phyloP scores from a whole-genome alignment of 2,797 vertebrate genomes.

The Acanthis flammea region DNA sequence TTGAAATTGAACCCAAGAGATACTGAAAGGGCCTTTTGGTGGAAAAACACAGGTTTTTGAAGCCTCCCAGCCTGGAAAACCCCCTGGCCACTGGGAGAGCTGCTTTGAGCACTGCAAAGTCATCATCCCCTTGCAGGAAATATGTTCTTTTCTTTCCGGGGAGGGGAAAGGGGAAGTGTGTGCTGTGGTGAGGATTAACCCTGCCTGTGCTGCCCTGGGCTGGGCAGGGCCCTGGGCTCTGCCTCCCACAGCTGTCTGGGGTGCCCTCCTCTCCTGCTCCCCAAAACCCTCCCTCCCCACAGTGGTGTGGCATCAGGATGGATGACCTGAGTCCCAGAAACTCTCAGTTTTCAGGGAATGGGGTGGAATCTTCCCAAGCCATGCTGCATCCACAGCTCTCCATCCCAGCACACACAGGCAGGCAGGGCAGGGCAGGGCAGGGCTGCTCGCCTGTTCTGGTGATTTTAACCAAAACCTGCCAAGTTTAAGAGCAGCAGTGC shows the following conservation, averaged over 20 bases:
- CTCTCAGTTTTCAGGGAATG: neutral
- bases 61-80: neutral
- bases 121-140: conserved; percentile 2
- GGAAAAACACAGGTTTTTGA: neutral
- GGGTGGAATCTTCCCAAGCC: accelerated
- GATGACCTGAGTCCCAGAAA: neutral
- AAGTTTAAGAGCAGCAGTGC: neutral
- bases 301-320: accelerated
- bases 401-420: accelerated
- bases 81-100: neutral
- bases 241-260: neutral
- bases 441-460: accelerated
- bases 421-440: neutral
- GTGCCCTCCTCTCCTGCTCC: neutral
- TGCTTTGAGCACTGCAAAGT: neutral
- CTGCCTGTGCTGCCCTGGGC: neutral
- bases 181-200: conserved; percentile 13
- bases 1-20: neutral
- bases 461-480: neutral
- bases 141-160: neutral
- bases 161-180: neutral
- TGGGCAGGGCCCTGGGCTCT: neutral
- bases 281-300: neutral
- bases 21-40: neutral
- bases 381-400: accelerated